Evolutionary conservation across 2,113 vertebrate genomes (phyloP).

Genomic region (rat (Rattus norvegicus)): GRCr8 NC_086019.1:170871501-170872000

Average conservation of each 20-base stretch:
- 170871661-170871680: background rate
- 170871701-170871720: background rate
- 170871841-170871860: background rate
- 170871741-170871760: background rate
- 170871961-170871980: background rate
- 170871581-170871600: background rate
- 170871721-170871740: background rate
- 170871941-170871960: background rate
- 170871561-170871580: background rate
- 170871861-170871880: background rate
- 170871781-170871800: background rate
- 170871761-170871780: background rate
- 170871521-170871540: background rate
- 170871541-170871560: background rate
- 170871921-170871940: background rate
- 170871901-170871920: background rate
- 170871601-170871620: background rate
- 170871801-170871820: background rate
- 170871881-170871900: background rate
- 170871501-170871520: background rate
- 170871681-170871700: background rate
- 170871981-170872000: background rate
- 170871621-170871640: slow-evolving; percentile 28
- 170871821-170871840: background rate
- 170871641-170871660: slow-evolving; percentile 64